Evolutionary conservation across 2,113 vertebrate genomes (phyloP).

Genomic region (Strix aluco): DNA sequence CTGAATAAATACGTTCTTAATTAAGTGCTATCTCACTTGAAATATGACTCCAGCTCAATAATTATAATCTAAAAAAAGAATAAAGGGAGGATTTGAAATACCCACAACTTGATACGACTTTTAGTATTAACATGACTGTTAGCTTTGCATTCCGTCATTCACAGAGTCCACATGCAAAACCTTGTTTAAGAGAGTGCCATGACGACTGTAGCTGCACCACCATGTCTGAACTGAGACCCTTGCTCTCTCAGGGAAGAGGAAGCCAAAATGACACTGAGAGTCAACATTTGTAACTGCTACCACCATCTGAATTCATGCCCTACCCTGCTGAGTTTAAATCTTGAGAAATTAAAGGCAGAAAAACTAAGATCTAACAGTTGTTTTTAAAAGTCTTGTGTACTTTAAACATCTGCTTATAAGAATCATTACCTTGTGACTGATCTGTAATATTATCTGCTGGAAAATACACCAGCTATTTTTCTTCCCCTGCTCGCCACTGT

Average conservation of each 20-base stretch:
- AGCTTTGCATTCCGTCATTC: background rate
- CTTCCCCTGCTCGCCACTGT: background rate
- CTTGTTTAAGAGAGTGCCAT: rapidly evolving
- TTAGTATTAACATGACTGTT: background rate
- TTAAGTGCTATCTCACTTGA: background rate
- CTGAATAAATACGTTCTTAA: conserved; percentile 22
- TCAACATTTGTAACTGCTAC: background rate
- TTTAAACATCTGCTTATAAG: background rate
- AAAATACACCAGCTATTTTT: background rate
- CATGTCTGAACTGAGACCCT: rapidly evolving
- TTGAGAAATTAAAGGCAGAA: background rate
- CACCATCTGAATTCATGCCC: background rate
- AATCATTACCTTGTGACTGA: background rate
- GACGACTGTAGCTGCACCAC: background rate
- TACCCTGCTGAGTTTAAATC: background rate
- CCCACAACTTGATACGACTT: background rate
- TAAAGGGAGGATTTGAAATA: background rate
- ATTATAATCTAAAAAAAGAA: background rate
- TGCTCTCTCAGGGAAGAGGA: background rate
- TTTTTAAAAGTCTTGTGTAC: background rate
- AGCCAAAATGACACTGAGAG: background rate
- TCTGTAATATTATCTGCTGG: background rate
- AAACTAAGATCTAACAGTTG: background rate
- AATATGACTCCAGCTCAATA: background rate
- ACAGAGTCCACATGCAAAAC: background rate